Evolutionary conservation across 2,797 vertebrate genomes (phyloP).

Genomic region (Masticophis lateralis): DNA sequence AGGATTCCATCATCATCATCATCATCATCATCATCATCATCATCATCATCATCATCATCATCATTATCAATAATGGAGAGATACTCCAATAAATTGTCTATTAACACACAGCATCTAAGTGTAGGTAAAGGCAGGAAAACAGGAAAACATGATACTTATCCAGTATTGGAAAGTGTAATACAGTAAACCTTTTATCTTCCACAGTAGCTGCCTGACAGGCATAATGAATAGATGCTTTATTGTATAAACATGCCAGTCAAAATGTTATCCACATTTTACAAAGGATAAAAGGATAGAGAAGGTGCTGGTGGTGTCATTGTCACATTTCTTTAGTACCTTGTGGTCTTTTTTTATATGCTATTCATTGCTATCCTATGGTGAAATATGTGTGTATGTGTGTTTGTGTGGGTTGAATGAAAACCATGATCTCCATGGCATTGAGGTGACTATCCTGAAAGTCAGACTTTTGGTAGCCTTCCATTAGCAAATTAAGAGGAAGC

Average conservation of each 20-base stretch:
- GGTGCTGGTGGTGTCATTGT: slow-evolving; percentile 34
- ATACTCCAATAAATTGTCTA: not conserved
- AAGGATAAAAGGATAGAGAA: slow-evolving; percentile 44
- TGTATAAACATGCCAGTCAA: slow-evolving; percentile 69
- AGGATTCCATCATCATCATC: too few species aligned
- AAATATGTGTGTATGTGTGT: not conserved
- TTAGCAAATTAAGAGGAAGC: not conserved
- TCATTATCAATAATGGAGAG: too few species aligned
- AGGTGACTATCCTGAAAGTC: not conserved
- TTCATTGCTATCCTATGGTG: not conserved
- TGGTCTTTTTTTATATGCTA: slow-evolving; percentile 19
- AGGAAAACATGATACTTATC: not conserved
- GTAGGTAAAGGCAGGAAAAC: not conserved
- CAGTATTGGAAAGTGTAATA: not conserved
- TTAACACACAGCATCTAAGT: not conserved
- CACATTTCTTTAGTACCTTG: slow-evolving; percentile 29
- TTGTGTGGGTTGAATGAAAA: not conserved
- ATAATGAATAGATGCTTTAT: slow-evolving; percentile 60
- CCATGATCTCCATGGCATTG: not conserved
- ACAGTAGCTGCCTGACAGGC: slow-evolving; percentile 47
- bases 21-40: too few species aligned
- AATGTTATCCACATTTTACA: slow-evolving; percentile 44
- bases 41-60: too few species aligned
- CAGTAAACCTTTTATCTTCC: slow-evolving; percentile 31
- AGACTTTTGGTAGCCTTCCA: not conserved